phyloP scores from a whole-genome alignment of 2,113 vertebrate genomes.

The Dolichotis patagonum region DNA sequence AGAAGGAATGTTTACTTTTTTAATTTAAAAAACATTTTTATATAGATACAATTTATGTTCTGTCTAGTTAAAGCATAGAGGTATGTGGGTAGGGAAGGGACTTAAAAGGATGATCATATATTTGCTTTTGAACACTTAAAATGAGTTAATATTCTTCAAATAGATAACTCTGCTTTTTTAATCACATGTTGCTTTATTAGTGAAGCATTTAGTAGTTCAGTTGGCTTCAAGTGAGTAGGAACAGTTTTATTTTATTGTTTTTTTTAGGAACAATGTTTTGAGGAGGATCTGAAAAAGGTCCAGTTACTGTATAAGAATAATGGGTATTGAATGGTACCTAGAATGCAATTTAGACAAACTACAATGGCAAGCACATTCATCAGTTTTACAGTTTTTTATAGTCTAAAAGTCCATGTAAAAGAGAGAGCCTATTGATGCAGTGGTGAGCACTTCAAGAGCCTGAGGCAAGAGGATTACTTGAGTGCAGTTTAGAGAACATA shows the following conservation, averaged over 20 bases:
- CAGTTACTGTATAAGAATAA: neutral
- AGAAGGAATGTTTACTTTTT: constrained; percentile 21
- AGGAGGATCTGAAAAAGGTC: neutral
- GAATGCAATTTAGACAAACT: constrained; percentile 41
- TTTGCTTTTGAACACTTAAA: neutral
- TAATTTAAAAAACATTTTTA: constrained; percentile 9
- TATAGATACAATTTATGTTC: neutral
- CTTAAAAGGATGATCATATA: neutral
- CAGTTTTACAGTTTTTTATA: neutral
- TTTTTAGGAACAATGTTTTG: neutral
- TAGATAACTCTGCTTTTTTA: neutral
- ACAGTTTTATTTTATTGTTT: no score
- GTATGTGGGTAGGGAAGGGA: neutral
- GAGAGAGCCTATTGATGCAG: neutral
- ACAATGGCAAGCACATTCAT: neutral
- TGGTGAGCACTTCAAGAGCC: neutral
- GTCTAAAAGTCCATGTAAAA: constrained; percentile 2
- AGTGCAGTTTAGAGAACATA: neutral
- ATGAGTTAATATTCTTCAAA: neutral
- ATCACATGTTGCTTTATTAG: neutral
- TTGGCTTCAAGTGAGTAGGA: constrained; percentile 52
- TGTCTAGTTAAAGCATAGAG: neutral
- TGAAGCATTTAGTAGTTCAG: neutral
- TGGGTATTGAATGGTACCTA: neutral
- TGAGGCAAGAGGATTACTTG: neutral